Conservation (phyloP, 2,113 vertebrate genomes). For the Geococcyx californianus region DNA sequence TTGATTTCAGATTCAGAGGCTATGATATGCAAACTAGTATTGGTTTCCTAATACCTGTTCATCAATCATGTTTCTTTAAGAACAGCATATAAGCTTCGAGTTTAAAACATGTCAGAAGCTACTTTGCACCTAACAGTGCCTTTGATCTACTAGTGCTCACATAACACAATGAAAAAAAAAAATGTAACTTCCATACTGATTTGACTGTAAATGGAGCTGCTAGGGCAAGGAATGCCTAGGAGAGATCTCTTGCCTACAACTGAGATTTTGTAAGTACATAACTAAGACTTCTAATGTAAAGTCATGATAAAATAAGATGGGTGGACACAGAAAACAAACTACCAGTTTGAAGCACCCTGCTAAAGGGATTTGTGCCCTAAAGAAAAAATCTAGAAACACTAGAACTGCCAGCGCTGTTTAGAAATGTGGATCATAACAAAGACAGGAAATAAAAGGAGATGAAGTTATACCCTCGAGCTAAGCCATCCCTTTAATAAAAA, state of each 20-base stretch:
- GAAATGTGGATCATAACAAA: neutral
- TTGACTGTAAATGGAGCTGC: neutral
- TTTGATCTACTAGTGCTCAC: neutral
- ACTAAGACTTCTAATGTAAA: neutral
- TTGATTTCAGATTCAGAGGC: neutral
- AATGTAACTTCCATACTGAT: neutral
- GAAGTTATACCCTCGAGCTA: neutral
- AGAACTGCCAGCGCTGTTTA: neutral
- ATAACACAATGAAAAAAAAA: neutral
- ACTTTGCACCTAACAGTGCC: neutral
- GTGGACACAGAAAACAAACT: neutral
- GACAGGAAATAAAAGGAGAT: neutral
- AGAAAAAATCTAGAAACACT: neutral
- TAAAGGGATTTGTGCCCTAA: neutral
- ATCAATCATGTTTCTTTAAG: neutral
- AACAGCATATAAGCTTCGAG: neutral
- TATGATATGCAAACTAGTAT: neutral
- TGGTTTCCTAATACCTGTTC: neutral
- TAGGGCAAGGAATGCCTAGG: neutral
- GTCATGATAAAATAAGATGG: neutral
- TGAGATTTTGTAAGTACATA: neutral
- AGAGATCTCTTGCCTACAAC: neutral
- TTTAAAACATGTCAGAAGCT: constrained; percentile 9
- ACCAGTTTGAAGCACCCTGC: neutral
- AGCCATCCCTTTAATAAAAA: neutral